Percentiles rank a stretch among this genome's conserved stretches.
Conservation (phyloP, 2,797 vertebrate genomes). For the Caiman crocodilus region DNA sequence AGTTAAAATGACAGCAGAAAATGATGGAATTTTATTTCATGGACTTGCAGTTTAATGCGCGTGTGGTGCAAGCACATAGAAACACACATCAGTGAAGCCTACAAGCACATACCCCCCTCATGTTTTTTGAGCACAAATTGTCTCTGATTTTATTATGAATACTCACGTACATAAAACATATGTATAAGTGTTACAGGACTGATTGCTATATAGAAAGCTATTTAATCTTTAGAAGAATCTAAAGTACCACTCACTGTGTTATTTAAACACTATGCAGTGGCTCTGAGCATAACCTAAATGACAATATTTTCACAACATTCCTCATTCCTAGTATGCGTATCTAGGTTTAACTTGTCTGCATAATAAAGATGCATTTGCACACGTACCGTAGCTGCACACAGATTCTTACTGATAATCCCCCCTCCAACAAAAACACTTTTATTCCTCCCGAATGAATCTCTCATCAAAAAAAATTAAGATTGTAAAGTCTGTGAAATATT, state of each 20-base stretch:
- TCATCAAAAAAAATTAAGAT: slow-evolving; percentile 60
- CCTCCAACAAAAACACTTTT: slow-evolving; percentile 54
- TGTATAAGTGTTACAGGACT: not conserved
- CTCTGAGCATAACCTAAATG: not conserved
- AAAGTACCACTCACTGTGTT: not conserved
- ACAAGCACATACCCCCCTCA: not conserved
- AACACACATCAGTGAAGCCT: not conserved
- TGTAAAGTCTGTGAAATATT: slow-evolving; percentile 35
- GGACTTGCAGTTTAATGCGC: slow-evolving; percentile 39
- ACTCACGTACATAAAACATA: not conserved
- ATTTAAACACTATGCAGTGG: not conserved
- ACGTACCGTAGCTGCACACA: not conserved
- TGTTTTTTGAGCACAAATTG: not conserved
- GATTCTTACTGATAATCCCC: not conserved
- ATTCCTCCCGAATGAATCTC: slow-evolving; percentile 74
- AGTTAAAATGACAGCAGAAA: slow-evolving; percentile 77
- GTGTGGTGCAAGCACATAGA: not conserved
- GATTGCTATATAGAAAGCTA: not conserved
- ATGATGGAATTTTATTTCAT: slow-evolving; percentile 69
- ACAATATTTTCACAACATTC: not conserved
- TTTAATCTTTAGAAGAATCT: not conserved
- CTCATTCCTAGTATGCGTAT: not conserved
- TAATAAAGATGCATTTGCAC: not conserved
- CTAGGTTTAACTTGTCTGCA: slow-evolving; percentile 16
- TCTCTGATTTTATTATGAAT: fast-evolving